Evolutionary conservation across 2,113 vertebrate species (phyloP), one percentile per base, ranked within the genome.

Genomic region (Colossoma macropomum): DNA sequence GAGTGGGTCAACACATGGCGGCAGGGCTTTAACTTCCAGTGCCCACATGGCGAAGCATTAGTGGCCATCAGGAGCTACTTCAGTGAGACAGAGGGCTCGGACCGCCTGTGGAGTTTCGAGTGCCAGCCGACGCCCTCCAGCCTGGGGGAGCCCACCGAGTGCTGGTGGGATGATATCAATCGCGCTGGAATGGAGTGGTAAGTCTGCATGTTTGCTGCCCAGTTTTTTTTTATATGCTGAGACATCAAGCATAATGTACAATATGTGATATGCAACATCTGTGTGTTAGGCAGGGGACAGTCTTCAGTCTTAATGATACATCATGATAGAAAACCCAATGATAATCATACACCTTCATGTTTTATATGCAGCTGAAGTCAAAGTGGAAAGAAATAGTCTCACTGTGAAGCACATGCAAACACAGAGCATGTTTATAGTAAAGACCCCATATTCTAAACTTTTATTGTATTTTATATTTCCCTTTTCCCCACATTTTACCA

Each of bases 131-230:
- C 96, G 0, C 93, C 96, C 0, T 92, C 95, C 75, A 93, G 83
- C 75, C 93, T 98, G 13, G 98, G 98, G 38, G 93, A 96, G 88
- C 96, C 95, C 82, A 96, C 95, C 1, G 98, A 98, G 90, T 99
- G 98, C 95, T 99, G 97, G 97, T 99, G 98, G 98, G 98, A 99
- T 77, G 98, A 99, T 89, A 96, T 98, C 93, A 97, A 94, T 92
- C 95, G 95, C 73, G 96, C 96, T 0, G 98, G 98, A 82, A 92
- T 93, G 10, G 95, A 99, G 95, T 99, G 98, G 98, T 99, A 96
- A 75, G 94, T 93, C 52, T 82, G 34, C 50, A n/a, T 71, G 62
- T 27, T 68, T 90, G 30, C 21, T 15, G 41, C 12, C 45, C 28
- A 4, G 34, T 38, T 38, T 7, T 9, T 28, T 75, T 45, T 80